Evolutionary conservation across 2,797 vertebrate genomes (phyloP).

Genomic region (Aplochiton taeniatus): DNA sequence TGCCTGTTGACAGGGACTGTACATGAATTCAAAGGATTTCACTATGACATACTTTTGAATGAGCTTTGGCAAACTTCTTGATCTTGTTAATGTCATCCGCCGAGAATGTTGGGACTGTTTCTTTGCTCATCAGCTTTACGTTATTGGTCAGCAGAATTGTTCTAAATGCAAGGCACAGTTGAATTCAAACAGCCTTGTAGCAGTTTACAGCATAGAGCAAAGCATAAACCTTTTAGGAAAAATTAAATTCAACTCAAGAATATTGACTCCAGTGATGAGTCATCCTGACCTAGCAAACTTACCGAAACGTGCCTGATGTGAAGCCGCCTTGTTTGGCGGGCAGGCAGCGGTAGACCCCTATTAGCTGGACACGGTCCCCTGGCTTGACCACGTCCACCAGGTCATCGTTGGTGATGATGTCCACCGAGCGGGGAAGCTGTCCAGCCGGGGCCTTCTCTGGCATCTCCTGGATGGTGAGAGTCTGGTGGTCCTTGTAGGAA

Average conservation of each 20-base stretch:
- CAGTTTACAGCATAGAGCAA: neutral
- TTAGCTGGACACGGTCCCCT: conserved; percentile 65
- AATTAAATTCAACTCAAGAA: neutral
- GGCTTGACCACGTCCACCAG: conserved; percentile 68
- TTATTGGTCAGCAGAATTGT: conserved; percentile 72
- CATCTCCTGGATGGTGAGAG: conserved; percentile 71
- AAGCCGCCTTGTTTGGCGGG: conserved; percentile 67
- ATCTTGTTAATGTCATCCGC: conserved; percentile 78
- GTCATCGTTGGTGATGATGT: conserved; percentile 63
- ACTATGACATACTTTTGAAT: conserved; percentile 71
- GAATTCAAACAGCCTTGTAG: neutral
- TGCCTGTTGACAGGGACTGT: no score
- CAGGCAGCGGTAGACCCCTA: conserved; percentile 67
- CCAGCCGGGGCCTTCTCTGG: conserved; percentile 70
- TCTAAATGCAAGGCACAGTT: conserved; percentile 15
- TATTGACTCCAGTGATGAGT: neutral
- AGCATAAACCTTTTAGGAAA: neutral
- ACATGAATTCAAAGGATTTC: neutral
- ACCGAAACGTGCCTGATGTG: conserved; percentile 68
- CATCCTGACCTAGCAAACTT: neutral
- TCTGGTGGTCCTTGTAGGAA: conserved; percentile 64
- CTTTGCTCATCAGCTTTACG: conserved; percentile 81
- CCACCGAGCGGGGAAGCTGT: conserved; percentile 64
- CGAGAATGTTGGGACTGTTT: conserved; percentile 69
- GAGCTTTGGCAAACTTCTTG: conserved; percentile 81